These are phyloP conservation scores for Brenthis hecate DNA, from an alignment of 2,888 invertebrate genomes.

Conservation along the genomic window DNA sequence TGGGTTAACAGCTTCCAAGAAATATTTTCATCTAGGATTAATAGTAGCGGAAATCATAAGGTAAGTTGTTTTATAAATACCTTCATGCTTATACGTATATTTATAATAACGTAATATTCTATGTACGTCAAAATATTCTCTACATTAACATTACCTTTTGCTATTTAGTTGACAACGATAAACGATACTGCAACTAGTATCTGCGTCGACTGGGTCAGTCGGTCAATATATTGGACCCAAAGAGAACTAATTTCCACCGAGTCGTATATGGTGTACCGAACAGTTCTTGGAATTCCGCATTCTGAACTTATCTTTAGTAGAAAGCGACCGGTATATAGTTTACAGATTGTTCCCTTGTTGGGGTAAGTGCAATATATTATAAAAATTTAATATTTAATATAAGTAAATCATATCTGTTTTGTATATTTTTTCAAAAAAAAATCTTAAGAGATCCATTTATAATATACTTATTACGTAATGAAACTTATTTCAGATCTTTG, in stretches of 20 bases:
- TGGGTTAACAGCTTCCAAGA: slow-evolving; percentile 92
- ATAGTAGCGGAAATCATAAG: slow-evolving; percentile 78
- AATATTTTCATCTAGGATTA: slow-evolving; percentile 84
- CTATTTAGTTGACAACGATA: slow-evolving; percentile 65
- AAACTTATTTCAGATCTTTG: slow-evolving; percentile 77
- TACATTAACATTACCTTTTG: not conserved
- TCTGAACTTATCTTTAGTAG: slow-evolving; percentile 66
- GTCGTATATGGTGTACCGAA: slow-evolving; percentile 83
- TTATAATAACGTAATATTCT: not conserved
- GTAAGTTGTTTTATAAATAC: slow-evolving; percentile 44
- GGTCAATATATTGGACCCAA: slow-evolving; percentile 92
- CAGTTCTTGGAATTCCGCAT: slow-evolving; percentile 85
- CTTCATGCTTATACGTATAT: not conserved
- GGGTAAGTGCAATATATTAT: slow-evolving; percentile 70
- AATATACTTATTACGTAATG: not conserved
- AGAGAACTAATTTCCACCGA: slow-evolving; percentile 70
- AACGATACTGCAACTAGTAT: slow-evolving; percentile 83
- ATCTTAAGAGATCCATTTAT: too few relatives aligned
- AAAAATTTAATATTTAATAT: not conserved
- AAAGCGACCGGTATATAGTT: slow-evolving; percentile 82
- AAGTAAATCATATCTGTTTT: too few relatives aligned
- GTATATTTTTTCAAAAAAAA: too few relatives aligned
- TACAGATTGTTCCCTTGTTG: slow-evolving; percentile 89
- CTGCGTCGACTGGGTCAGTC: slow-evolving; percentile 93
- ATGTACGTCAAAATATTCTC: not conserved